A percentile compares a stretch with the other conserved stretches of the same genome.
Evolutionary conservation across 2,888 invertebrate species (phyloP).

Genomic region (Synanthedon vespiformis): DNA sequence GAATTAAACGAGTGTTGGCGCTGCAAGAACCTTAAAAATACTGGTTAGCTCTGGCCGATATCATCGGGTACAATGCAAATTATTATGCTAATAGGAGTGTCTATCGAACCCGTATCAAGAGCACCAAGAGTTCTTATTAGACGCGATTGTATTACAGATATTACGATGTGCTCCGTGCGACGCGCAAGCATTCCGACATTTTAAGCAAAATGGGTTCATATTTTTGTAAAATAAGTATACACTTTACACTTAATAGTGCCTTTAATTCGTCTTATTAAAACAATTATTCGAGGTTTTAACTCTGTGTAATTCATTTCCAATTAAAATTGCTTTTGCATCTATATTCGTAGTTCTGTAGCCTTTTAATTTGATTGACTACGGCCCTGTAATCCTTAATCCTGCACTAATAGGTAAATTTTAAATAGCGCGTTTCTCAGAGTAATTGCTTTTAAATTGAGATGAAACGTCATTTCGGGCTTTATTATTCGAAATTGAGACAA

Average conservation of each 20-base stretch:
- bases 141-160: conserved; percentile 46
- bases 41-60: conserved; percentile 1
- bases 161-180: conserved; percentile 3
- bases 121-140: conserved; percentile 30
- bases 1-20: too few relatives aligned
- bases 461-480: background rate
- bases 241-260: background rate
- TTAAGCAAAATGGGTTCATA: background rate
- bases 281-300: background rate
- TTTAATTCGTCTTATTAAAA: background rate
- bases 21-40: background rate
- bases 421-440: background rate
- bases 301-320: background rate
- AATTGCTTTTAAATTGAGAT: background rate
- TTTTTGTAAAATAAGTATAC: background rate
- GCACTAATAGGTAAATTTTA: background rate
- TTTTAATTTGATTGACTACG: background rate
- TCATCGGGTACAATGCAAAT: conserved; percentile 30
- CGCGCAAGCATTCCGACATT: background rate
- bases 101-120: conserved; percentile 39
- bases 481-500: background rate
- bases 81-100: conserved; percentile 36
- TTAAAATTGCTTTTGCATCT: background rate
- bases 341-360: background rate
- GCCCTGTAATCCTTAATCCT: background rate